Evolutionary conservation across 2,113 vertebrate genomes (phyloP).

Genomic region (Pelobates fuscus): DNA sequence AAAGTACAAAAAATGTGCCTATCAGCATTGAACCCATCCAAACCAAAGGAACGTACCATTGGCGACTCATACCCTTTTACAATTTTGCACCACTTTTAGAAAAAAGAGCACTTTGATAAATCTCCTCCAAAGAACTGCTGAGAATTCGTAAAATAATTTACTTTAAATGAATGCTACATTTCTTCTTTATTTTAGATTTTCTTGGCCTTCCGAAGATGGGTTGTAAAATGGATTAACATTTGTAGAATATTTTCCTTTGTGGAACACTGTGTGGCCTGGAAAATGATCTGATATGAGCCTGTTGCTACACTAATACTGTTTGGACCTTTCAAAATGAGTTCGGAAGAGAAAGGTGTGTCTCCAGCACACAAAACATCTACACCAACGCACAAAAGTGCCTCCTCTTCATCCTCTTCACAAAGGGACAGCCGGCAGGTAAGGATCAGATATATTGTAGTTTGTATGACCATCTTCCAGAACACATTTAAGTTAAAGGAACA

Average conservation of each 20-base stretch:
- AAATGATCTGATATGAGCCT: slow-evolving; percentile 61
- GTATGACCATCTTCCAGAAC: not conserved
- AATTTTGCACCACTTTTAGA: too few species aligned
- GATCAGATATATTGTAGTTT: not conserved
- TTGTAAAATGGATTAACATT: slow-evolving; percentile 62
- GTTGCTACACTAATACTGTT: slow-evolving; percentile 59
- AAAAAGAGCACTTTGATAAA: too few species aligned
- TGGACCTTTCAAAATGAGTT: slow-evolving; percentile 81
- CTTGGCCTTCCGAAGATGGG: slow-evolving; percentile 43
- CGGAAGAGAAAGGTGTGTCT: slow-evolving; percentile 85
- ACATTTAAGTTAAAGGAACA: too few species aligned
- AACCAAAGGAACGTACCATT: too few species aligned
- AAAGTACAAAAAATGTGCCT: too few species aligned
- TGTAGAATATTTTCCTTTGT: slow-evolving; percentile 34
- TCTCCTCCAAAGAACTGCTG: too few species aligned
- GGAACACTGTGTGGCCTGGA: slow-evolving; percentile 57
- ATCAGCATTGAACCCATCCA: too few species aligned
- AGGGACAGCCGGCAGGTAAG: slow-evolving; percentile 93
- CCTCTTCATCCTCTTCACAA: slow-evolving; percentile 88
- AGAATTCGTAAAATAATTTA: too few species aligned
- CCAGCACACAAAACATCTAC: slow-evolving; percentile 86
- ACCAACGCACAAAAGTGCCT: slow-evolving; percentile 91
- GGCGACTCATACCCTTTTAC: too few species aligned
- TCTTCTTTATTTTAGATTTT: not conserved
- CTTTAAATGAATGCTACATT: not conserved